Evolutionary conservation across 1,140 invertebrate genomes (phyloP), one percentile per base, ranked within the genome.

Genomic region (Papilio helenus): DNA sequence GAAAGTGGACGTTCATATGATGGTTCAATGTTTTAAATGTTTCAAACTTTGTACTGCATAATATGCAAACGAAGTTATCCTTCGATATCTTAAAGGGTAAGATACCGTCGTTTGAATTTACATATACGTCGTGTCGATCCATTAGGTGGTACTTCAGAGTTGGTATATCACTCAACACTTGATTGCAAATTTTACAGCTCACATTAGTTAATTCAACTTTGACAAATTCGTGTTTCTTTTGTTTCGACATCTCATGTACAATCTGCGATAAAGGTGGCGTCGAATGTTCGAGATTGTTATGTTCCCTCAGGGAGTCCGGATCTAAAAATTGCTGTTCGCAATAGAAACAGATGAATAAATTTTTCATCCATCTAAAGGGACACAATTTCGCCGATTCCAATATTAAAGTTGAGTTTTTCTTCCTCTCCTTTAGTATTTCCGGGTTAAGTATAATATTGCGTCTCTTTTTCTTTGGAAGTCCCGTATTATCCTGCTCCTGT

Each of bases 1-100:
- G 90, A 44, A 91, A 93, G 72, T 95, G 95, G 7, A 94, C 85
- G 71, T 93, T 92, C 91, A 95, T 93, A 39, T 95, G 95, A 8
- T 92, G 90, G 4, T 94, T 89, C 9, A 95, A 79, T 46, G 92
- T 93, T 80, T 93, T 92, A 65, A 92, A 93, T 4, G 94, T 95
- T 12, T 90, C 85, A 44, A 93, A 90, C 34, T 89, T 92, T 71
- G 93, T 92, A 10, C 90, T 87, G 71, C 95, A 96, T 0, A 95
- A 18, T 0, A 85, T 86, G 72, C 95, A 95, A 14, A 88, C 81
- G 72, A 89, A 92, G 3, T 82, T 84, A n/a, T 88, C 74, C 82
- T 84, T 85, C 1, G 85, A 86, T 10, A 93, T 72, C 85, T 85
- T 92, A 68, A 94, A 94, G 7, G 93, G 93, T 0, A 94, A 76